Evolutionary conservation across 2,113 vertebrate species (phyloP), one percentile per base, ranked within the genome.

Genomic region (Progne subis): DNA sequence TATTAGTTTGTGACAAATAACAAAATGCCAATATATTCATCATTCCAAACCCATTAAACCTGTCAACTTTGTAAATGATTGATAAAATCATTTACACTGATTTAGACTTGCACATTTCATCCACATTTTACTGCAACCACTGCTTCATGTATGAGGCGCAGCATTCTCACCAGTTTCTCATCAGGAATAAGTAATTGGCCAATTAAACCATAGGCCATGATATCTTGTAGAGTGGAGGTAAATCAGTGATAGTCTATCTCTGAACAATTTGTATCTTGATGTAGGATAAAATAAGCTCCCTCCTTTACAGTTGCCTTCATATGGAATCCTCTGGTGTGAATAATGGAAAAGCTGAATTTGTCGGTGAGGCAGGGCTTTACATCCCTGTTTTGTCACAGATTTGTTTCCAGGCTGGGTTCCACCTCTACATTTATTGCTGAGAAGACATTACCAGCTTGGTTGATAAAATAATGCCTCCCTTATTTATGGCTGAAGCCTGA

Each of bases 1-100:
- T 94, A 50, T 91, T 95, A 92, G 23, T 94, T 82, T 78, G 50
- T 94, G 92, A 84, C 37, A 88, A 87, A 74, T 86, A 82, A 85
- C n/a, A 8, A 86, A 77, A 52, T 88, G 76, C 37, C 89, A 39
- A 49, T 89, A 31, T 74, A 72, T 87, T 88, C 34, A 55, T 79
- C 20, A 17, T 86, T 76, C 65, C 53, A 50, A 89, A 52, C 37
- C 12, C 50, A 46, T 81, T 87, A 86, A 60, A 67, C 39, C 44
- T 92, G 82, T 77, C 77, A 88, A 17, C 64, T 95, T 94, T 88
- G 52, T 44, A 83, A 84, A 86, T 71, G 84, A 61, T 83, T 92
- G 80, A 59, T 86, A 41, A 68, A 85, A 71, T 53, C n/a, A n/a
- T n/a, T n/a, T n/a, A 20, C 80, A 63, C 11, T 67, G 56, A 55